Evolutionary conservation across 2,113 vertebrate species (phyloP), one percentile per base, ranked within the genome.

Genomic region (Myanophis thanlyinensis): DNA sequence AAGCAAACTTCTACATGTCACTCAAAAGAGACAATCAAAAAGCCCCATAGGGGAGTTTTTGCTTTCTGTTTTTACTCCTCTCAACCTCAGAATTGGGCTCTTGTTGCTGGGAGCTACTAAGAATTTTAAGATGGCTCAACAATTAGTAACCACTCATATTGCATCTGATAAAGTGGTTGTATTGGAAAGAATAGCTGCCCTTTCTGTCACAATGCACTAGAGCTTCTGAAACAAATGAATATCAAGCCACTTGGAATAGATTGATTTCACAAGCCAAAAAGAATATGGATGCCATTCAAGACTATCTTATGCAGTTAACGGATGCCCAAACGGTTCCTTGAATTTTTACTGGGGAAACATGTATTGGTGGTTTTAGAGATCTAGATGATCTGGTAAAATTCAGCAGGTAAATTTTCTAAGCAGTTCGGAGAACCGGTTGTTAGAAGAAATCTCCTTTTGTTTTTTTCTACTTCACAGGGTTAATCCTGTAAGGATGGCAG

Each of bases 291-390:
- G 94, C 59, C 54, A 96, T 99, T 35, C 98, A 98, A 62, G 97
- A 98, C 85, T 98, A 98, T 44, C 94, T 99, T 23, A 44, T 96
- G 51, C 93, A 97, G 56, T 97, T 97, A 1, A 99, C 98, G 0
- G 98, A 98, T 3, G 97, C 97, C 3, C 97, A 98, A 56, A 98
- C 98, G 2, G 98, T 99, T n/a, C n/a, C n/a, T n/a, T n/a, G n/a
- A n/a, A n/a, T n/a, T n/a, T n/a, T n/a, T n/a, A n/a, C n/a, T n/a
- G n/a, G n/a, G n/a, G n/a, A n/a, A n/a, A n/a, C n/a, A n/a, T n/a
- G n/a, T n/a, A n/a, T n/a, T n/a, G n/a, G n/a, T n/a, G n/a, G n/a
- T n/a, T n/a, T n/a, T n/a, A n/a, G n/a, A n/a, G n/a, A n/a, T n/a
- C n/a, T n/a, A n/a, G n/a, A n/a, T n/a, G n/a, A n/a, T n/a, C n/a